These are phyloP conservation scores for Zoanthus gigantus DNA, from an alignment of 92 coral and sea anemone genomes.

Conservation along the genomic window DNA sequence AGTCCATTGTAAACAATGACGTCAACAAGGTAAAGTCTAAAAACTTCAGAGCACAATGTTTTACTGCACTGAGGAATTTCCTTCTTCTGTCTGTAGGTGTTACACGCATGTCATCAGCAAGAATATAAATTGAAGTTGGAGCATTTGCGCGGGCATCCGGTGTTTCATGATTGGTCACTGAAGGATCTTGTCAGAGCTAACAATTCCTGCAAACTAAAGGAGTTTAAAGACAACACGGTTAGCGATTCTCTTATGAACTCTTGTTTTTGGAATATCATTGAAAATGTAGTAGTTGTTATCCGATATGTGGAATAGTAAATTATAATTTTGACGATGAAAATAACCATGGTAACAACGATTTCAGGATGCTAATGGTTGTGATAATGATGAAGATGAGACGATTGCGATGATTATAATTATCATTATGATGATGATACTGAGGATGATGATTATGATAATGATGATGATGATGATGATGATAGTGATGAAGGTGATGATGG, in stretches of 20 bases:
- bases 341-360: not conserved
- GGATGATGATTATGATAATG: not conserved
- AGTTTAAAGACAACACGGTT: constrained; percentile 70
- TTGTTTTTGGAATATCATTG: not conserved
- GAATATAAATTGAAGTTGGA: constrained; percentile 67
- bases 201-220: constrained; percentile 66
- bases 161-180: constrained; percentile 64
- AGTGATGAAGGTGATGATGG: not conserved
- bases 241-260: not conserved
- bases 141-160: constrained; percentile 62
- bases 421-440: not conserved
- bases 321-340: not conserved
- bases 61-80: not conserved
- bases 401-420: not conserved
- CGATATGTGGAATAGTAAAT: not conserved
- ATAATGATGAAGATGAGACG: not conserved
- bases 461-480: not conserved
- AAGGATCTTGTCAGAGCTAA: constrained; percentile 68
- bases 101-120: constrained; percentile 68
- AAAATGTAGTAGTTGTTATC: not conserved
- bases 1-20: not conserved
- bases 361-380: not conserved
- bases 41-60: not conserved
- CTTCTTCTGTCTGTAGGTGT: constrained; percentile 42
- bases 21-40: not conserved